phyloP scores from a whole-genome alignment of 2,888 invertebrate genomes.

The Pheosia gnoma region DNA sequence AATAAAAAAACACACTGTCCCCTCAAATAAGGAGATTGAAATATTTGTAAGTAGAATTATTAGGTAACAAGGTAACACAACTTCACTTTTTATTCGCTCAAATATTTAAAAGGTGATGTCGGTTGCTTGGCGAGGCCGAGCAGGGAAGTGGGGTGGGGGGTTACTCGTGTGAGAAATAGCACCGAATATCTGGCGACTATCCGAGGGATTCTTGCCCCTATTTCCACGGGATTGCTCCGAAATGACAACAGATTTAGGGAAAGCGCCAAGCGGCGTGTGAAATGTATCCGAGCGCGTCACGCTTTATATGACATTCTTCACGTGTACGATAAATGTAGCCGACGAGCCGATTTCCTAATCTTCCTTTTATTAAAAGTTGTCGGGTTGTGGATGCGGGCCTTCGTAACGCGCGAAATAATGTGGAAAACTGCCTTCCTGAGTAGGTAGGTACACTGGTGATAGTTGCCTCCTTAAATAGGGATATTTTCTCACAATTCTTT shows the following conservation, averaged over 20 bases:
- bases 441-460: neutral
- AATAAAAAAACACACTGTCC: conserved; percentile 9
- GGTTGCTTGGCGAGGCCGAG: conserved; percentile 27
- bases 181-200: conserved; percentile 76
- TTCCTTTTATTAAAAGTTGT: conserved; percentile 78
- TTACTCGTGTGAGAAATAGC: conserved; percentile 76
- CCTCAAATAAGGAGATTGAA: conserved; percentile 14
- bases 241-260: conserved; percentile 83
- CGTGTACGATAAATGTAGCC: conserved; percentile 71
- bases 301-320: conserved; percentile 81
- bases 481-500: neutral
- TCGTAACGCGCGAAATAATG: neutral
- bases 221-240: conserved; percentile 76
- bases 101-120: conserved; percentile 74
- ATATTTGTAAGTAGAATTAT: conserved; percentile 22
- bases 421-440: neutral
- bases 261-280: conserved; percentile 81
- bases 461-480: neutral
- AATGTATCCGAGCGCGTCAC: conserved; percentile 78
- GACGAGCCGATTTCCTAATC: conserved; percentile 72
- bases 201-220: conserved; percentile 75
- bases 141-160: conserved; percentile 36
- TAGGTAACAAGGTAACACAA: conserved; percentile 63
- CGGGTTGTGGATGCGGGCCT: conserved; percentile 40
- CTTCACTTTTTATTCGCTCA: conserved; percentile 71